Base-by-base conservation (phyloP, 2,797 vertebrate species). In the Mionectes olivaceus region DNA sequence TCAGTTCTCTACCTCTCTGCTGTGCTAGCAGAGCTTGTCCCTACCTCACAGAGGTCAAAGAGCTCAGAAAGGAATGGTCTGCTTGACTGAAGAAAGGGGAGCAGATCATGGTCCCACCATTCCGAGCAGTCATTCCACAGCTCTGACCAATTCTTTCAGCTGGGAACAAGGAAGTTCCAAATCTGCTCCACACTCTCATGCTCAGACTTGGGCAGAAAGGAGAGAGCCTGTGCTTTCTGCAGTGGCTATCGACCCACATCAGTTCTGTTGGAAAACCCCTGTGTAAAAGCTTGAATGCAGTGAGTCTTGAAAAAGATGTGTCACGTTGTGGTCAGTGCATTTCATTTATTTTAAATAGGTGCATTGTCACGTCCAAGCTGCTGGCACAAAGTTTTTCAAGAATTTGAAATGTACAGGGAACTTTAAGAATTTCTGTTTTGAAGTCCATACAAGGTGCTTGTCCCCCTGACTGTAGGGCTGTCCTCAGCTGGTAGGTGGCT, bases 101-200 rank as follows among this genome's bases (percentile, higher is more conserved):
- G n/a, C 2, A 2, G 8, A 43, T 33, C 27, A 16, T 5, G 1
- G 44, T 83, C 44, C 43, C 11, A 0, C 37, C 57, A 25, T 68
- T 21, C 37, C n/a, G 2, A 4, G 23, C 44, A 75, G 37, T 61
- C 7, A 28, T 70, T 63, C 19, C 35, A 19, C 5, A 12, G 43
- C 47, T 71, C 65, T 5, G 2, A 24, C 19, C 5, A 10, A 17
- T 61, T 83, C 0, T 0, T 85, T 73, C 30, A 67, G 6, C 35
- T 67, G 71, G 53, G 19, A 43, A 32, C 2, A 5, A 80, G 39
- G 32, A 65, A 21, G 49, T 30, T 67, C 70, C 2, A 1, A 43
- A 7, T 43, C 24, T 56, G 7, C 39, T 59, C 13, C n/a, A 13
- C 0, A 0, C 22, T 47, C 27, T 52, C 19, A 2, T 1, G 2